A percentile compares a stretch with the other conserved stretches of the same genome.
Evolutionary conservation across 2,888 invertebrate genomes (phyloP).

Genomic region (Saturnia japonica): DNA sequence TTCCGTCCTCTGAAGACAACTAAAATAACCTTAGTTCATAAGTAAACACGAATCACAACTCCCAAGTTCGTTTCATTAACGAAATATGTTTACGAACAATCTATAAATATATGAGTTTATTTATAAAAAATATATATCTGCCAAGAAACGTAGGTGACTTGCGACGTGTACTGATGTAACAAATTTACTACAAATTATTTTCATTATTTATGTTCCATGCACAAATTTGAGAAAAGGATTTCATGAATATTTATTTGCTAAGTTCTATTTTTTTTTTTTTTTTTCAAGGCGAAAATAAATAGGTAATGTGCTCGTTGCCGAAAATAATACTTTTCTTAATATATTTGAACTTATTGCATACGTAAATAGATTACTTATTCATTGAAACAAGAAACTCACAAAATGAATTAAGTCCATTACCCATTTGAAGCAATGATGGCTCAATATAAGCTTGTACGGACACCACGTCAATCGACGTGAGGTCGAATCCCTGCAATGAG

Average conservation of each 20-base stretch:
- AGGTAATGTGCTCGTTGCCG: not conserved
- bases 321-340: not conserved
- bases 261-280: no score
- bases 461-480: no score
- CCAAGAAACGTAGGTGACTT: constrained; percentile 18
- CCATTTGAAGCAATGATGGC: no score
- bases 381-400: not conserved
- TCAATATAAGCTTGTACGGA: no score
- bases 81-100: constrained; percentile 40
- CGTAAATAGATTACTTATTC: not conserved
- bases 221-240: no score
- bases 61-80: constrained; percentile 40
- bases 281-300: not conserved
- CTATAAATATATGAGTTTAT: constrained; percentile 38
- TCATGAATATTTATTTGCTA: constrained; percentile 29
- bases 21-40: constrained; percentile 49
- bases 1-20: constrained; percentile 49
- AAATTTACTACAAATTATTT: constrained; percentile 16
- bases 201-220: not conserved
- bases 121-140: constrained; percentile 17
- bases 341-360: not conserved
- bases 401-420: not conserved
- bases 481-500: no score
- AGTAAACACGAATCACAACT: constrained; percentile 19
- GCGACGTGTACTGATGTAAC: constrained; percentile 8